Percentiles rank a stretch among this genome's conserved stretches.
Conservation (phyloP, 1,140 invertebrate species). For the Cydia amplana region DNA sequence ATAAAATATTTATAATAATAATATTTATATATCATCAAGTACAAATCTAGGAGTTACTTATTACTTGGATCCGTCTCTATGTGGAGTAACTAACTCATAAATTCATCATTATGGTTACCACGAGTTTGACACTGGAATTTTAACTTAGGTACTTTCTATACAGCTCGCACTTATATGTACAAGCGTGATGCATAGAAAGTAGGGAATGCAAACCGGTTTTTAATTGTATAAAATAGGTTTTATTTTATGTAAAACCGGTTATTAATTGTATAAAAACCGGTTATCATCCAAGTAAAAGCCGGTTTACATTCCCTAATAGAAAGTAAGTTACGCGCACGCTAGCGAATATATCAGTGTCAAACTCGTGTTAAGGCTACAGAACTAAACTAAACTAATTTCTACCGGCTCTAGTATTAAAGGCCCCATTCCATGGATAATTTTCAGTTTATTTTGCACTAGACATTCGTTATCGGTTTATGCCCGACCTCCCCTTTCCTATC, state of each 20-base stretch:
- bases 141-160: too few species aligned
- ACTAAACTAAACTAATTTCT: constrained; percentile 34
- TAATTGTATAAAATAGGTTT: too few species aligned
- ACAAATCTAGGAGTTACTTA: constrained; percentile 65
- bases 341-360: too few species aligned
- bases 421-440: constrained; percentile 56
- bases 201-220: too few species aligned
- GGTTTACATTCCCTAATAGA: too few species aligned
- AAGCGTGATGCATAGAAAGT: too few species aligned
- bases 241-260: too few species aligned
- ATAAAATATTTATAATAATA: constrained; percentile 49
- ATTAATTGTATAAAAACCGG: too few species aligned
- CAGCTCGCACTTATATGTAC: too few species aligned
- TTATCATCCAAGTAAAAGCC: too few species aligned
- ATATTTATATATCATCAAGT: constrained; percentile 64
- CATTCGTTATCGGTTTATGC: constrained; percentile 61
- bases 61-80: constrained; percentile 50
- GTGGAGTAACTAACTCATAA: constrained; percentile 49
- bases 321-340: too few species aligned
- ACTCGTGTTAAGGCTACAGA: constrained; percentile 12
- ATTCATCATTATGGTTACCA: constrained; percentile 35
- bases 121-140: too few species aligned
- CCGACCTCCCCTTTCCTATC: constrained; percentile 53
- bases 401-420: constrained; percentile 48
- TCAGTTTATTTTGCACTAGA: constrained; percentile 40